Evolutionary conservation across 2,113 vertebrate genomes (phyloP).

Genomic region (Carollia perspicillata): DNA sequence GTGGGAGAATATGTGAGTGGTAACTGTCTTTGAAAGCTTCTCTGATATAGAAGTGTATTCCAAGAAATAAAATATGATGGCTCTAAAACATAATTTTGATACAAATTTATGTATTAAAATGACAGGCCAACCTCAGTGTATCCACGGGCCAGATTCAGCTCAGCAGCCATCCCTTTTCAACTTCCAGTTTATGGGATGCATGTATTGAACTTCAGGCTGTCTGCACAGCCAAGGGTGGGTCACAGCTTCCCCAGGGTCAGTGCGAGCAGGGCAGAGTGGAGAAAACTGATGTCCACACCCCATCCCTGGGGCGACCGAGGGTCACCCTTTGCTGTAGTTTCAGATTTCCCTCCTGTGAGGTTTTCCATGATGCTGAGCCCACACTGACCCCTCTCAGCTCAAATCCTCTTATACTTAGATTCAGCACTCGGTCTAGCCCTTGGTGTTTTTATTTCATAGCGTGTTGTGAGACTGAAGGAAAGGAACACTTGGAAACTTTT

Average conservation of each 20-base stretch:
- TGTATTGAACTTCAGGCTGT: not conserved
- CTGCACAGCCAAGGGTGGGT: not conserved
- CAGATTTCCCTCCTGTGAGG: not conserved
- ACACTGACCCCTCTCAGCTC: no score
- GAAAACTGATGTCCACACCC: not conserved
- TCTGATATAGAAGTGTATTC: not conserved
- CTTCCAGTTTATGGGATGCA: not conserved
- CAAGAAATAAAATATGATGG: not conserved
- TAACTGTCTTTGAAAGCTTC: not conserved
- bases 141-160: not conserved
- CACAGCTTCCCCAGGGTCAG: not conserved
- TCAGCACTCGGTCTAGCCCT: not conserved
- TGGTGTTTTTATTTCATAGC: not conserved
- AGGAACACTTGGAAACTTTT: not conserved
- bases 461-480: not conserved
- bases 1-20: not conserved
- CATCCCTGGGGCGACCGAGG: accelerated
- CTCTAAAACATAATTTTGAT: not conserved
- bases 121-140: not conserved
- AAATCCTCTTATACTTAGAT: not conserved
- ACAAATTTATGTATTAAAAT: not conserved
- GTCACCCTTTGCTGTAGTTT: not conserved
- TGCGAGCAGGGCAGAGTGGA: not conserved
- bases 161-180: not conserved
- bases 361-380: not conserved